phyloP scores from a whole-genome alignment of 2,888 invertebrate genomes.

The Ectropis crepuscularia region DNA sequence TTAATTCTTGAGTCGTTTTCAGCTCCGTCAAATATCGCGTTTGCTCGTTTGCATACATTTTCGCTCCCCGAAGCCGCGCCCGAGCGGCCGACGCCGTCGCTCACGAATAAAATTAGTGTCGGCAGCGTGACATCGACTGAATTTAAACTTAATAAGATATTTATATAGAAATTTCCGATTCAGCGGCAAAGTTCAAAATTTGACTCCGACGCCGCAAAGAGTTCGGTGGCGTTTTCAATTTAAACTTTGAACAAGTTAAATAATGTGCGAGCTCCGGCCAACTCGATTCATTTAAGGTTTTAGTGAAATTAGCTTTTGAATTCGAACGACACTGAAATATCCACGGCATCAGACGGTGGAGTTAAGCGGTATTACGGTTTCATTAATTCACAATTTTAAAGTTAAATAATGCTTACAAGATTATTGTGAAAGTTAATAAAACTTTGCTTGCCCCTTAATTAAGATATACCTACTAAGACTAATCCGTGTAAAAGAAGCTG shows the following conservation, averaged over 20 bases:
- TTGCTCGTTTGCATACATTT: constrained; percentile 83
- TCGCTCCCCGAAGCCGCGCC: constrained; percentile 59
- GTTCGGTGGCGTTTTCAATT: constrained; percentile 84
- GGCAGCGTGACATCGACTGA: constrained; percentile 84
- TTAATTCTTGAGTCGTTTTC: constrained; percentile 84
- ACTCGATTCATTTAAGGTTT: constrained; percentile 84
- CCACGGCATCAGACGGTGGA: constrained; percentile 61
- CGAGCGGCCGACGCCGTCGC: constrained; percentile 71
- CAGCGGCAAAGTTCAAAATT: constrained; percentile 84
- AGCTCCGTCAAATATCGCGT: constrained; percentile 80
- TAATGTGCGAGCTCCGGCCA: constrained; percentile 81
- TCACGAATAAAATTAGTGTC: constrained; percentile 84
- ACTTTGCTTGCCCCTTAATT: constrained; percentile 32
- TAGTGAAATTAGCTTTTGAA: constrained; percentile 84
- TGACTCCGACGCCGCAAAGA: constrained; percentile 80
- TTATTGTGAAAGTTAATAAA: constrained; percentile 35
- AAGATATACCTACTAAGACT: constrained; percentile 10
- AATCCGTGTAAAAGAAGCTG: constrained; percentile 12
- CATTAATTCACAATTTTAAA: constrained; percentile 59
- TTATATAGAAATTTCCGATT: constrained; percentile 85
- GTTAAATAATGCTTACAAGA: constrained; percentile 42
- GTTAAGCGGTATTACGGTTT: constrained; percentile 56
- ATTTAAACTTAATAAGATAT: constrained; percentile 84
- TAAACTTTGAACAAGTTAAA: constrained; percentile 84
- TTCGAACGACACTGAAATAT: constrained; percentile 77